A percentile compares a stretch with the other conserved stretches of the same genome.
These are phyloP conservation scores for Pegoplata infirma DNA, from an alignment of 2,888 invertebrate genomes.

Conservation along the genomic window DNA sequence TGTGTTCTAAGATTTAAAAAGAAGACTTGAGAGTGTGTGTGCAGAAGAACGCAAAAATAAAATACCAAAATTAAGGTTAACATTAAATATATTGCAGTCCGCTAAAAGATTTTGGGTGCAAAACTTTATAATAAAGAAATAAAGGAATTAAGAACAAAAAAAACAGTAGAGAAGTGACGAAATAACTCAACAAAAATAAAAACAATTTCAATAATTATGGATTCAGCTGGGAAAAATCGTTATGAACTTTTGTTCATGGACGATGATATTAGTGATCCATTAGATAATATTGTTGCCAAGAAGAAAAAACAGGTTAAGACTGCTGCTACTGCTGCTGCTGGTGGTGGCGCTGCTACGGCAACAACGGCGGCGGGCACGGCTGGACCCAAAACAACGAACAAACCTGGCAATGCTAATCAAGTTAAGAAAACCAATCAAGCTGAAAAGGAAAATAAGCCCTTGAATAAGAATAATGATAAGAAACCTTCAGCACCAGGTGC, in stretches of 20 bases:
- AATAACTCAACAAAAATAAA: constrained; percentile 45
- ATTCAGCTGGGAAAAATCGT: constrained; percentile 78
- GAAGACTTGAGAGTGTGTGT: constrained; percentile 53
- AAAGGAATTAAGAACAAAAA: constrained; percentile 46
- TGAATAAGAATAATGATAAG: constrained; percentile 75
- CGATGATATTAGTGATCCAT: constrained; percentile 78
- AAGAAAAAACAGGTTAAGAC: constrained; percentile 74
- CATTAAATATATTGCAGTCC: constrained; percentile 62
- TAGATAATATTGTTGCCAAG: constrained; percentile 77
- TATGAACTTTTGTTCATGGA: constrained; percentile 78
- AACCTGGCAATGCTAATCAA: constrained; percentile 50
- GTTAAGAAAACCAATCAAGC: constrained; percentile 73
- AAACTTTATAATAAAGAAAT: constrained; percentile 55
- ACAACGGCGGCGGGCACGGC: constrained; percentile 47
- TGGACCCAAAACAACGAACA: constrained; percentile 62
- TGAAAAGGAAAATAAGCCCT: constrained; percentile 77
- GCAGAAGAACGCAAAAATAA: constrained; percentile 69
- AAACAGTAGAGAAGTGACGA: constrained; percentile 50
- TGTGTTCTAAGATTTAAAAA: constrained; percentile 66
- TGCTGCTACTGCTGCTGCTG: constrained; percentile 65
- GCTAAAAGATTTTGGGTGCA: constrained; percentile 62
- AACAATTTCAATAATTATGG: constrained; percentile 70
- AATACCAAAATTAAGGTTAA: constrained; percentile 73
- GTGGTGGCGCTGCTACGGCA: constrained; percentile 57
- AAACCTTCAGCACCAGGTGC: constrained; percentile 60